phyloP scores from a whole-genome alignment of 92 coral and sea anemone species.

The Palythoa caribaeorum region DNA sequence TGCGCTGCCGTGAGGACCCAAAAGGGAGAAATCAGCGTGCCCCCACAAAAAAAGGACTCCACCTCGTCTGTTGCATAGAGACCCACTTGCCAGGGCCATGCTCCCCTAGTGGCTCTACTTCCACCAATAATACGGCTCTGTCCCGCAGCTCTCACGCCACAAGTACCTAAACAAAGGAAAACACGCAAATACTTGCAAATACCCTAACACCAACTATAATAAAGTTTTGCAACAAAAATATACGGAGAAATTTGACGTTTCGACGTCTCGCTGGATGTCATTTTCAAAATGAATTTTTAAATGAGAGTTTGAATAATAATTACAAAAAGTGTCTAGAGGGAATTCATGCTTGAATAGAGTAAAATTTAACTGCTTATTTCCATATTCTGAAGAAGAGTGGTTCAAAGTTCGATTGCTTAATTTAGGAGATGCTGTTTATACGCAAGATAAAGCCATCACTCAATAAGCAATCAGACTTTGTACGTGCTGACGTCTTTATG shows the following conservation, averaged over 20 bases:
- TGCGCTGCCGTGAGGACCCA: slow-evolving; percentile 51
- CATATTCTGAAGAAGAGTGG: no score
- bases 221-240: neutral
- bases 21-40: slow-evolving; percentile 16
- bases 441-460: no score
- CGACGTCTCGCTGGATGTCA: no score
- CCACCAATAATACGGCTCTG: slow-evolving; percentile 35
- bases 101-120: slow-evolving; percentile 25
- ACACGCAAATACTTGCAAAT: neutral
- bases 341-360: neutral
- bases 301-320: no score
- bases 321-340: neutral
- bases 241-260: no score
- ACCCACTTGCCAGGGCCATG: slow-evolving; percentile 47
- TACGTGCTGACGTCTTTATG: no score
- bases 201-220: neutral
- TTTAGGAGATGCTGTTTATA: no score
- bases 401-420: no score
- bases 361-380: neutral
- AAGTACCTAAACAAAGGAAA: slow-evolving; percentile 10
- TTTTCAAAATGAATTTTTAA: no score
- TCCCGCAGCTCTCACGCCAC: neutral
- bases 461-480: no score
- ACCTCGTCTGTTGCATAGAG: slow-evolving; percentile 28
- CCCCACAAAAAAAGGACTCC: slow-evolving; percentile 49